phyloP scores from a whole-genome alignment of 2,888 invertebrate genomes.

The Venusia cambrica region DNA sequence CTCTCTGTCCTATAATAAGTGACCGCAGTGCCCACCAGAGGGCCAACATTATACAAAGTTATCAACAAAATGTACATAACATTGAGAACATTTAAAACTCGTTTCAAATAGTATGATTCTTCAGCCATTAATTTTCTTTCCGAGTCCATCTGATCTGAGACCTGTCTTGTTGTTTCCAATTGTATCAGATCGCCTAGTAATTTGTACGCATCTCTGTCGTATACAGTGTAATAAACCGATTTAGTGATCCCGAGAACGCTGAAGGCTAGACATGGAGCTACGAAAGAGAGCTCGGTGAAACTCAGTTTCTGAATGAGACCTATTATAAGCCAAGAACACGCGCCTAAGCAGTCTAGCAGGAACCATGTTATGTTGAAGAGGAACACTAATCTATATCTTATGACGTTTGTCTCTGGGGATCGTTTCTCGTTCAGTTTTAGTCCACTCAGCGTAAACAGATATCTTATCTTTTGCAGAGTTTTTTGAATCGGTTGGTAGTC shows the following conservation, averaged over 20 bases:
- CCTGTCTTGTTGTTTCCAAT: too few relatives aligned
- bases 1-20: conserved; percentile 8
- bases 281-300: conserved; percentile 23
- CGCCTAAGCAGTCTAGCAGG: conserved; percentile 18
- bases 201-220: conserved; percentile 5
- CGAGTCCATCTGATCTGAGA: neutral
- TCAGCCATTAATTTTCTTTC: conserved; percentile 5
- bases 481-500: conserved; percentile 5
- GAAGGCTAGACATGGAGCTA: conserved; percentile 20
- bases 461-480: conserved; percentile 10
- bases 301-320: too few relatives aligned
- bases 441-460: conserved; percentile 15
- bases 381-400: conserved; percentile 5
- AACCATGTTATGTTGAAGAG: conserved; percentile 13
- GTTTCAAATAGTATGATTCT: conserved; percentile 9
- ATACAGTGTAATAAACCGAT: conserved; percentile 8
- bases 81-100: conserved; percentile 11
- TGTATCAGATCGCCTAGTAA: conserved; percentile 10
- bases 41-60: conserved; percentile 5
- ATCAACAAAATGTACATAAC: conserved; percentile 8
- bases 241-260: conserved; percentile 6
- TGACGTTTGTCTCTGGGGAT: neutral
- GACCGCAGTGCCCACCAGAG: conserved; percentile 5
- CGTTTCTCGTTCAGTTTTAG: conserved; percentile 13
- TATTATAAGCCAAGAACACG: conserved; percentile 2